Percentiles rank a stretch among this genome's conserved stretches.
Evolutionary conservation across 2,888 invertebrate species (phyloP).

Genomic region (Athalia circularis): DNA sequence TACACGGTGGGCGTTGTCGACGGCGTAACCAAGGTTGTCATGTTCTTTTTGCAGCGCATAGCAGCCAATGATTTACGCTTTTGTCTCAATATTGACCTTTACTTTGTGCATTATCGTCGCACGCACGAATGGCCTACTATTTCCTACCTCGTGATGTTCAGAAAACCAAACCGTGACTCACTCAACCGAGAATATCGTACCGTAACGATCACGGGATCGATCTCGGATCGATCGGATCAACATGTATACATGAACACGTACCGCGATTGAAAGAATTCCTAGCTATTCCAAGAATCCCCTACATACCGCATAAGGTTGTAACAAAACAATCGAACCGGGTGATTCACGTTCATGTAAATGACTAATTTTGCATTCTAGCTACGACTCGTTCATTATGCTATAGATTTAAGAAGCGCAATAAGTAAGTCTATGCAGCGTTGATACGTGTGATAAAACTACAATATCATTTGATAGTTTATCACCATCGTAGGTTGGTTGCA

Average conservation of each 20-base stretch:
- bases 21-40: neutral
- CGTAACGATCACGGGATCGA: conserved; percentile 7
- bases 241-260: neutral
- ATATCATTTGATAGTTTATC: neutral
- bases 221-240: conserved; percentile 7
- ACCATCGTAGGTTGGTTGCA: neutral
- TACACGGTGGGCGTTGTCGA: neutral
- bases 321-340: no score
- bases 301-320: no score
- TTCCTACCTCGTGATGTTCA: neutral
- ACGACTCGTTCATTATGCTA: no score
- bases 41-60: neutral
- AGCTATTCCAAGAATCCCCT: neutral
- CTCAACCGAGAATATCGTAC: neutral
- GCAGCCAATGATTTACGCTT: neutral
- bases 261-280: neutral
- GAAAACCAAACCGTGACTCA: neutral
- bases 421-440: no score
- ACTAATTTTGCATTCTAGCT: no score
- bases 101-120: neutral
- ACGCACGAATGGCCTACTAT: conserved; percentile 22
- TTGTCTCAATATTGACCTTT: neutral
- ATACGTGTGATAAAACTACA: neutral
- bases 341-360: no score
- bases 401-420: no score